Base-by-base conservation (phyloP, 2,888 invertebrate species). In the Dinocampus coccinellae region DNA sequence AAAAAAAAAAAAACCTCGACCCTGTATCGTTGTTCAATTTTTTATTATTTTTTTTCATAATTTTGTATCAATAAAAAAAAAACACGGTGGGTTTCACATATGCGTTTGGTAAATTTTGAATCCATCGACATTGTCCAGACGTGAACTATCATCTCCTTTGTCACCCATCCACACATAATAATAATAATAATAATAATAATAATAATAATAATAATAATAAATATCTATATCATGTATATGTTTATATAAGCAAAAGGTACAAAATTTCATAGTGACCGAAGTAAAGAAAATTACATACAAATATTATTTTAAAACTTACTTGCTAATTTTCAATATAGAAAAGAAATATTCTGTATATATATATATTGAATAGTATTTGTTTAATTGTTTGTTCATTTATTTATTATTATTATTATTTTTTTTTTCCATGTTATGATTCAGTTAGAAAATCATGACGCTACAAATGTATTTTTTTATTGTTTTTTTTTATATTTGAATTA, bases 201-300 rank as follows among this genome's bases (percentile, higher is more conserved):
- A n/a, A n/a, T n/a, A n/a, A n/a, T n/a, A n/a, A n/a, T n/a, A n/a
- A n/a, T n/a, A n/a, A 16, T 58, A n/a, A 58, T 67, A 69, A 42
- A 72, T 75, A 66, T 74, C 66, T 61, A 73, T 73, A 70, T 67
- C 67, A 73, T 71, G 66, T 73, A 71, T 75, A 74, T 69, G 68
- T 75, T 74, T 75, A 71, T 76, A 79, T 82, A 79, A 82, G 80
- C 80, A 76, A 80, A 83, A 79, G 79, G 78, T 81, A 81, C 78
- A 83, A 82, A 83, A 82, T 81, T 79, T 78, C 80, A 81, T 78
- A 71, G 79, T 79, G 79, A 79, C 73, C 74, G 78, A 79, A 79
- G 82, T 81, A 79, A 76, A 79, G 77, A 78, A 80, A 74, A 22
- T 26, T 57, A 57, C 16, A 7, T 16, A 26, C 26, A 57, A 57